Percentiles rank a stretch among this genome's conserved stretches.
Evolutionary conservation across 2,797 vertebrate species (phyloP).

Genomic region (Potorous gilbertii): DNA sequence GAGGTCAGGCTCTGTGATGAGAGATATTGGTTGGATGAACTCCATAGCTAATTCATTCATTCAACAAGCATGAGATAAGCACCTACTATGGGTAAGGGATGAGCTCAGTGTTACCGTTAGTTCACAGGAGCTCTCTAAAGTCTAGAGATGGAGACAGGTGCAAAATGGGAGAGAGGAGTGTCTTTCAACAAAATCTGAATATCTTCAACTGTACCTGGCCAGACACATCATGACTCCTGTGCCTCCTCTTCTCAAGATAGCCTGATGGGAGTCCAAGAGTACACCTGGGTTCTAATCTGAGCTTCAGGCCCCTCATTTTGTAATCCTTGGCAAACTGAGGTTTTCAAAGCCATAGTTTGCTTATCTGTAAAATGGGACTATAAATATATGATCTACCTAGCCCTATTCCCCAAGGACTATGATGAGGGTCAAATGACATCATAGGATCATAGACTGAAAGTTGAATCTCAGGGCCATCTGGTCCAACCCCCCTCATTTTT

Average conservation of each 20-base stretch:
- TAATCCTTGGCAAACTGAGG: neutral
- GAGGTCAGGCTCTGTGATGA: neutral
- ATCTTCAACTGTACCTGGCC: neutral
- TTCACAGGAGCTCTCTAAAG: neutral
- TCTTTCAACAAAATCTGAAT: neutral
- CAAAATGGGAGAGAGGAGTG: neutral
- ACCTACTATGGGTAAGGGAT: neutral
- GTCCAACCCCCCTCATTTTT: neutral
- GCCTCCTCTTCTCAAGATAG: neutral
- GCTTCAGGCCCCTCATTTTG: neutral
- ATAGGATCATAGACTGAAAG: neutral
- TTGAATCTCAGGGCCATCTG: neutral
- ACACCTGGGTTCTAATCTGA: neutral
- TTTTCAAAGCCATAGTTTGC: neutral
- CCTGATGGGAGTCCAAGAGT: neutral
- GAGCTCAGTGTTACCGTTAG: neutral
- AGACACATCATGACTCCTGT: neutral
- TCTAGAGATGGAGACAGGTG: neutral
- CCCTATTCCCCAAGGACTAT: neutral
- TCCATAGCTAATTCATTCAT: neutral
- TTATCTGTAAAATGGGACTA: neutral
- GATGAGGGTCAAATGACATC: neutral
- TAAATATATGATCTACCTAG: neutral
- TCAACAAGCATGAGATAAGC: neutral
- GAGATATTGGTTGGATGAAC: neutral